Percentiles rank a stretch among this genome's conserved stretches.
Evolutionary conservation across 2,113 vertebrate species (phyloP).

Genomic region (Nycticryphes semicollaris): DNA sequence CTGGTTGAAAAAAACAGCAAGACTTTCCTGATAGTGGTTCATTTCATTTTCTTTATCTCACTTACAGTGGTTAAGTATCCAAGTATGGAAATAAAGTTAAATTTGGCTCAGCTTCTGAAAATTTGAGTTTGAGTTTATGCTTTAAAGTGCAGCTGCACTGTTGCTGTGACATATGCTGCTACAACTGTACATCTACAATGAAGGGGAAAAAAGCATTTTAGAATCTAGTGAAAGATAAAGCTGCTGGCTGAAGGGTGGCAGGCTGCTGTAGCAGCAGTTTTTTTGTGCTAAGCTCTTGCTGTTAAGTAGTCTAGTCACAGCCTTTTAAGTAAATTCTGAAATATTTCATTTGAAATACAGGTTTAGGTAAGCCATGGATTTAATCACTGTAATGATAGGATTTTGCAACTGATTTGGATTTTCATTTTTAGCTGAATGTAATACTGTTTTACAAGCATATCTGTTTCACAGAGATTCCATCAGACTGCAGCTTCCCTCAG

Average conservation of each 20-base stretch:
- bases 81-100: constrained; percentile 17
- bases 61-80: neutral
- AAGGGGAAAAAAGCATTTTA: neutral
- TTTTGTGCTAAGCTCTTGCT: neutral
- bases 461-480: neutral
- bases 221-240: neutral
- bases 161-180: neutral
- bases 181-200: neutral
- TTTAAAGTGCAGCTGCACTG: neutral
- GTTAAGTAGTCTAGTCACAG: neutral
- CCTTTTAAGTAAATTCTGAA: constrained; percentile 22
- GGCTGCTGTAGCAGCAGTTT: neutral
- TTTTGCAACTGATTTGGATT: constrained; percentile 35
- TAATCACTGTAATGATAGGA: constrained; percentile 24
- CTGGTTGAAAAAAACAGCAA: neutral
- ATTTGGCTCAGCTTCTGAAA: constrained; percentile 26
- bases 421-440: constrained; percentile 22
- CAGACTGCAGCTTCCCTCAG: neutral
- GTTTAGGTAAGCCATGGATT: constrained; percentile 1
- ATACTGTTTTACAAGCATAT: neutral
- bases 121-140: neutral
- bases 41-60: neutral
- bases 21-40: neutral
- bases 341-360: neutral
- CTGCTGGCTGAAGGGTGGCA: neutral